Evolutionary conservation across 2,888 invertebrate species (phyloP), one percentile per base, ranked within the genome.

Genomic region (Tetragonula carbonaria): DNA sequence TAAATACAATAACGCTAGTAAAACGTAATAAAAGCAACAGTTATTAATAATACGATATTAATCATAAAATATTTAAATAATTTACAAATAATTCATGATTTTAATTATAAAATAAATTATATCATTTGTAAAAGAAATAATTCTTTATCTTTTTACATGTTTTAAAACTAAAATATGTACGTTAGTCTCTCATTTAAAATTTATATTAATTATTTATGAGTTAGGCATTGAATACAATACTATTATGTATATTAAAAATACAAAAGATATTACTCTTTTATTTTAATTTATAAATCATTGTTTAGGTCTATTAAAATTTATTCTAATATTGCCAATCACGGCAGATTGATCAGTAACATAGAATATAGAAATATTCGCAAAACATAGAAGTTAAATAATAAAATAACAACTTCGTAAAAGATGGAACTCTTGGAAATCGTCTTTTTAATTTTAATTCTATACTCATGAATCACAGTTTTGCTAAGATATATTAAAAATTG

Each of bases 401-500:
- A 33, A 51, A 23, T 18, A 53, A 68, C 13, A 53, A 11, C 14
- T 77, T 62, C n/a, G 5, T 50, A 50, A 65, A 33, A 74, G 28
- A 50, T 50, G 33, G 33, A 53, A 74, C 74, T 76, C 77, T 70
- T 80, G 51, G 65, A 80, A 80, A 77, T 79, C 28, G 68, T 74
- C 62, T 70, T 23, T 63, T 18, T n/a, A 68, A 74, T 66, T 71
- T 59, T 51, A 28, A 16, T 51, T 63, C 57, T 50, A 50, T 66
- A 16, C 66, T 67, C 53, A 74, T 67, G 38, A 59, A 79, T 63
- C 33, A 55, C 45, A 28, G 14, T 66, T 59, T 65, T 38, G n/a
- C 23, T 67, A 38, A 67, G 38, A 67, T 28, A 51, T 67, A 53
- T 65, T 65, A 18, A 59, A 76, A 6, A 33, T 59, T 68, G 11